phyloP scores from a whole-genome alignment of 1,140 invertebrate species.

The Drosophila nigromelanica region DNA sequence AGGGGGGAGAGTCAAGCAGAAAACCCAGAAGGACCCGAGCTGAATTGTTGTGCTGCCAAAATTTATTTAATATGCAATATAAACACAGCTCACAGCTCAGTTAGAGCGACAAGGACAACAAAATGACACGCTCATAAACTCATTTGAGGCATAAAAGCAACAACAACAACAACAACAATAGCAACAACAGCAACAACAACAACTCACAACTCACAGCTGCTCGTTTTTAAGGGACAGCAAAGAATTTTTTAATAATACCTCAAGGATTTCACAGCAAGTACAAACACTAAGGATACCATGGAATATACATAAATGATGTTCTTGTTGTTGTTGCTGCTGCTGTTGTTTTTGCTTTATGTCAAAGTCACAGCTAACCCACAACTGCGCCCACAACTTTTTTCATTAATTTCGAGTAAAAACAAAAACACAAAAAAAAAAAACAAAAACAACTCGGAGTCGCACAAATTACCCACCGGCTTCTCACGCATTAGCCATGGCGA shows the following conservation, averaged over 20 bases:
- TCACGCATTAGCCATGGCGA: slow-evolving; percentile 50
- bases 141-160: slow-evolving; percentile 46
- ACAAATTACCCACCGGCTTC: slow-evolving; percentile 17
- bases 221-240: slow-evolving; percentile 27
- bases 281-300: slow-evolving; percentile 27
- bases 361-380: slow-evolving; percentile 29
- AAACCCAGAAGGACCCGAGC: slow-evolving; percentile 28
- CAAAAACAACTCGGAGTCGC: not conserved
- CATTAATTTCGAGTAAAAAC: slow-evolving; percentile 66
- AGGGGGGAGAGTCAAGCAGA: not conserved
- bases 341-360: slow-evolving; percentile 42
- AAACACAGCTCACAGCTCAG: slow-evolving; percentile 48
- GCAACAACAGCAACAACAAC: slow-evolving; percentile 37
- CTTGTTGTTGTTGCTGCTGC: slow-evolving; percentile 20
- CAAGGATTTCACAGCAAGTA: slow-evolving; percentile 58
- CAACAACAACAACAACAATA: slow-evolving; percentile 15
- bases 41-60: slow-evolving; percentile 62
- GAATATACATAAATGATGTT: slow-evolving; percentile 62
- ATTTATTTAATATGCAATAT: slow-evolving; percentile 81
- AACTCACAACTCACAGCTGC: slow-evolving; percentile 47
- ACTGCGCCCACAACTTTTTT: slow-evolving; percentile 71
- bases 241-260: slow-evolving; percentile 76
- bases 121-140: slow-evolving; percentile 78
- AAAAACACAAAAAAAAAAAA: slow-evolving; percentile 27
- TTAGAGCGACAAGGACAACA: slow-evolving; percentile 49